Conservation (phyloP, 1,140 invertebrate species). For the Teleogryllus occipitalis region DNA sequence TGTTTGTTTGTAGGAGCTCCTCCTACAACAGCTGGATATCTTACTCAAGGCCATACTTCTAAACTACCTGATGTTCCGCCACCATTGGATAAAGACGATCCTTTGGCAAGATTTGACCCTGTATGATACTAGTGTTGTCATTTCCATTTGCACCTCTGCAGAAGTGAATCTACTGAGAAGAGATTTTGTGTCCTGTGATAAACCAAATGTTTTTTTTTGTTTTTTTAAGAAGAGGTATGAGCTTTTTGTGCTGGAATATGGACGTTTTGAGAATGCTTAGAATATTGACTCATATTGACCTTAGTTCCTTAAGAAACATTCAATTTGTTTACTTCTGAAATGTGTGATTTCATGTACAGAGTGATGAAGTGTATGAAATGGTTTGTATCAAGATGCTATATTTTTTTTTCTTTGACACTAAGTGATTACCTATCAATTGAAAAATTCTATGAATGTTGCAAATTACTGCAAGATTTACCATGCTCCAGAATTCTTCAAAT, state of each 20-base stretch:
- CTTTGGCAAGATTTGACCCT: constrained; percentile 7
- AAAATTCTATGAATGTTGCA: not conserved
- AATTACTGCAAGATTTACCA: not conserved
- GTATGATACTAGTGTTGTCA: constrained; percentile 8
- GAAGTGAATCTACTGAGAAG: not conserved
- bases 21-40: constrained; percentile 68
- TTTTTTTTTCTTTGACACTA: not conserved
- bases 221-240: not conserved
- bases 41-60: constrained; percentile 66
- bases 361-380: too few species aligned
- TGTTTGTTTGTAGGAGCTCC: constrained; percentile 43
- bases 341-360: too few species aligned
- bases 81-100: constrained; percentile 58
- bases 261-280: not conserved
- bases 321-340: too few species aligned
- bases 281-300: not conserved
- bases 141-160: not conserved
- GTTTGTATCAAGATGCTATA: too few species aligned
- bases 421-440: not conserved
- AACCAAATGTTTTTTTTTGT: not conserved
- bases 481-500: not conserved
- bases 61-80: constrained; percentile 68
- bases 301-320: too few species aligned
- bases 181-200: not conserved
- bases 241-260: not conserved